Evolutionary conservation across 2,113 vertebrate species (phyloP), one percentile per base, ranked within the genome.

Genomic region (Gallinago undulata): DNA sequence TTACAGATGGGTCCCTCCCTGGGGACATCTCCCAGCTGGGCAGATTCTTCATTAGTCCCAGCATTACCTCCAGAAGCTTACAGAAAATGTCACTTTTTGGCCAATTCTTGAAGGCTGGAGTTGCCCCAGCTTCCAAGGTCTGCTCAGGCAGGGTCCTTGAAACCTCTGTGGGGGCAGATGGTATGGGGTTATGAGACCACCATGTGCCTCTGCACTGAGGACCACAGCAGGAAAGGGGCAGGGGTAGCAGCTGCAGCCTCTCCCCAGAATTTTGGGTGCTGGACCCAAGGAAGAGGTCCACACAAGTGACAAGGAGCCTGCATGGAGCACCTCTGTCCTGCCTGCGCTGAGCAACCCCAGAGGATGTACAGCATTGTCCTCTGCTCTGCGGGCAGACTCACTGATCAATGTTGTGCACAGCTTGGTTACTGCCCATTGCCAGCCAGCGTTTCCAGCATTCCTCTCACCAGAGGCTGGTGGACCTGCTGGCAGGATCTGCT

Each of bases 351-450:
- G 45, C 2, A 5, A 11, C 57, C 27, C 30, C 19, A 7, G n/a
- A 33, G 35, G 28, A 13, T 1, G 8, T 3, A 10, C 27, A 17
- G 43, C 48, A 2, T 4, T 10, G 41, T 19, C n/a, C 28, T 10
- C 43, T 9, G 30, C 2, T 3, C 68, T 8, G 33, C 1, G 1
- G n/a, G 35, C 37, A 19, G 33, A 23, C 23, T 13, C 53, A 15
- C 25, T 1, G 4, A 17, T 25, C 35, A 7, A 2, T 2, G 8
- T 33, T 9, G 17, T 9, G 37, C 68, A 25, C 37, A 10, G 60
- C 30, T 17, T 2, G 0, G 67, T 17, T 24, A 8, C 63, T 41
- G 76, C 43, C 43, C 35, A 5, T 3, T 22, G 9, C 51, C 1
- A 2, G 25, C 53, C 63, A 2, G 35, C 0, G 2, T 35, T 43